Evolutionary conservation across 2,888 invertebrate species (phyloP).

Genomic region (Xylota sylvarum): DNA sequence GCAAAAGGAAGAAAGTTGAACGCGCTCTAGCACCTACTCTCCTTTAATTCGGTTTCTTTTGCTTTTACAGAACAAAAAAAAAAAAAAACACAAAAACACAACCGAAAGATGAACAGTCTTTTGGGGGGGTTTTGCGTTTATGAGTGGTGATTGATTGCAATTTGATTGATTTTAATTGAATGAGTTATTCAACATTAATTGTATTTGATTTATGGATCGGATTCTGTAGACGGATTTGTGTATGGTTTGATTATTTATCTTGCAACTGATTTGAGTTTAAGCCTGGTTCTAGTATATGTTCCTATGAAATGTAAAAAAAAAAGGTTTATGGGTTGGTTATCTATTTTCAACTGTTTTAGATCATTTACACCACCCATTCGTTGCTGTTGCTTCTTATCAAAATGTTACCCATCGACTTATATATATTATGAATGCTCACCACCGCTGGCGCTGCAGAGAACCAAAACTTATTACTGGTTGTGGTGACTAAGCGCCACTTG

Average conservation of each 20-base stretch:
- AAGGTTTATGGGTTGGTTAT: slow-evolving; percentile 20
- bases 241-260: slow-evolving; percentile 24
- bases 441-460: slow-evolving; percentile 1
- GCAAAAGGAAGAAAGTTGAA: slow-evolving; percentile 1
- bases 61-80: neutral
- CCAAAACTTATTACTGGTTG: neutral
- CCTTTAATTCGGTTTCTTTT: neutral
- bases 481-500: slow-evolving; percentile 58
- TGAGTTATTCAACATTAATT: slow-evolving; percentile 54
- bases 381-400: slow-evolving; percentile 41
- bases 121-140: slow-evolving; percentile 2
- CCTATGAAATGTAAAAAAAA: slow-evolving; percentile 40
- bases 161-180: slow-evolving; percentile 71
- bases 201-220: slow-evolving; percentile 65
- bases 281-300: neutral
- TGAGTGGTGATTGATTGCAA: slow-evolving; percentile 48
- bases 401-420: slow-evolving; percentile 17
- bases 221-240: slow-evolving; percentile 24
- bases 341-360: slow-evolving; percentile 16
- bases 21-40: slow-evolving; percentile 8
- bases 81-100: slow-evolving; percentile 1
- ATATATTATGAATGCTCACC: neutral
- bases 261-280: slow-evolving; percentile 29
- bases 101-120: slow-evolving; percentile 28
- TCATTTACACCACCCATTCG: slow-evolving; percentile 3